phyloP scores from a whole-genome alignment of 2,888 invertebrate species.

The Parnassius orleans region DNA sequence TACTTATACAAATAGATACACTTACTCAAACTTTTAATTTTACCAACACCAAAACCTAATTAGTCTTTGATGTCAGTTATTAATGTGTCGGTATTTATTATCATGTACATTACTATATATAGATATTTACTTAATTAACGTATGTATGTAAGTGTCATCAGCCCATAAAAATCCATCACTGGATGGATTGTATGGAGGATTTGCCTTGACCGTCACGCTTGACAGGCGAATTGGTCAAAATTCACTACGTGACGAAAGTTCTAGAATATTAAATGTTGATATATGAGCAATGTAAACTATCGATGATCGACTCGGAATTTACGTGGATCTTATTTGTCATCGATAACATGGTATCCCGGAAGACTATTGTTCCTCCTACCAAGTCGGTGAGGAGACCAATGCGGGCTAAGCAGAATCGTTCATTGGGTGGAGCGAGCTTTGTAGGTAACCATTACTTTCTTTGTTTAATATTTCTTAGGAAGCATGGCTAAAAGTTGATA shows the following conservation, averaged over 20 bases:
- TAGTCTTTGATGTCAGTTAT: too few species aligned
- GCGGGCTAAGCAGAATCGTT: conserved; percentile 46
- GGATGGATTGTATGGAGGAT: too few species aligned
- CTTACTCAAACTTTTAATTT: too few species aligned
- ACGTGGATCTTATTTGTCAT: conserved; percentile 21
- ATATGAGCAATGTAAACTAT: background rate
- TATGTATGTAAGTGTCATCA: too few species aligned
- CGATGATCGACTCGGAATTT: background rate
- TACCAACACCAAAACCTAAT: too few species aligned
- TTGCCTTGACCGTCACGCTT: too few species aligned
- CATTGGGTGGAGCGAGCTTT: conserved; percentile 61
- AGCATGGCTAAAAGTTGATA: background rate
- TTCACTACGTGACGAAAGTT: background rate
- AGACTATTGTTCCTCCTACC: conserved; percentile 58
- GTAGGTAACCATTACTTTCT: conserved; percentile 50
- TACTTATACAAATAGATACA: too few species aligned
- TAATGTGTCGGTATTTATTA: too few species aligned
- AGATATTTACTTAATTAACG: too few species aligned
- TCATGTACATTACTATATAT: too few species aligned
- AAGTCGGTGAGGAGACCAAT: conserved; percentile 56
- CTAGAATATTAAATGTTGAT: background rate
- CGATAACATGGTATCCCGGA: conserved; percentile 33
- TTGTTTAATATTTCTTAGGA: conserved; percentile 23
- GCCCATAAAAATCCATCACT: too few species aligned
- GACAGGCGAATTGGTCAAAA: background rate